Evolutionary conservation across 2,797 vertebrate species (phyloP).

Genomic region (Myripristis murdjan): DNA sequence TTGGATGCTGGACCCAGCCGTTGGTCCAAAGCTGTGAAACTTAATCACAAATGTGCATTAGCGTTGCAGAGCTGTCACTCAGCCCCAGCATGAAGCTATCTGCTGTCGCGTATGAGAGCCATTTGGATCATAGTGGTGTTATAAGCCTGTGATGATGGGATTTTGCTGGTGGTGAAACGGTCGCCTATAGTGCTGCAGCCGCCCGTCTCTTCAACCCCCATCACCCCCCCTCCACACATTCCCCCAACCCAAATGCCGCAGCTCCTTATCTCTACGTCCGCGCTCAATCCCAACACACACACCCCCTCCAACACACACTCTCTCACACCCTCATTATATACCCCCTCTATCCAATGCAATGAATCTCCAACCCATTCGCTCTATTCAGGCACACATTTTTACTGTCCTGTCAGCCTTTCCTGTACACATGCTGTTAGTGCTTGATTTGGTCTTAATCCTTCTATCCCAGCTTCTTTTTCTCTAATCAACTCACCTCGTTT

Average conservation of each 20-base stretch:
- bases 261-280: constrained; percentile 82
- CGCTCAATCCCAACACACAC: constrained; percentile 60
- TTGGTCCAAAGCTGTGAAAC: constrained; percentile 29
- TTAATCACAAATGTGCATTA: constrained; percentile 7
- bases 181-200: constrained; percentile 67
- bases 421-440: too few relatives aligned
- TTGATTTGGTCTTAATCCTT: background rate
- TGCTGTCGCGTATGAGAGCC: too few relatives aligned
- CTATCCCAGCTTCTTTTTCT: background rate
- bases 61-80: constrained; percentile 38
- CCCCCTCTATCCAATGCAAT: constrained; percentile 34
- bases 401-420: constrained; percentile 13
- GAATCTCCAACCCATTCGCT: constrained; percentile 35
- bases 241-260: constrained; percentile 73
- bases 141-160: constrained; percentile 38
- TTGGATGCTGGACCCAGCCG: background rate
- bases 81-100: too few relatives aligned
- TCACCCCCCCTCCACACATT: constrained; percentile 55
- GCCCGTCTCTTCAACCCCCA: constrained; percentile 66
- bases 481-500: too few relatives aligned
- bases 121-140: constrained; percentile 13
- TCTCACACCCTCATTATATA: constrained; percentile 30
- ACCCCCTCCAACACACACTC: constrained; percentile 52
- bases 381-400: constrained; percentile 32
- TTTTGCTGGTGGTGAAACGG: constrained; percentile 45